Evolutionary conservation across 2,797 vertebrate genomes (phyloP).

Genomic region (Meriones psammophilus): DNA sequence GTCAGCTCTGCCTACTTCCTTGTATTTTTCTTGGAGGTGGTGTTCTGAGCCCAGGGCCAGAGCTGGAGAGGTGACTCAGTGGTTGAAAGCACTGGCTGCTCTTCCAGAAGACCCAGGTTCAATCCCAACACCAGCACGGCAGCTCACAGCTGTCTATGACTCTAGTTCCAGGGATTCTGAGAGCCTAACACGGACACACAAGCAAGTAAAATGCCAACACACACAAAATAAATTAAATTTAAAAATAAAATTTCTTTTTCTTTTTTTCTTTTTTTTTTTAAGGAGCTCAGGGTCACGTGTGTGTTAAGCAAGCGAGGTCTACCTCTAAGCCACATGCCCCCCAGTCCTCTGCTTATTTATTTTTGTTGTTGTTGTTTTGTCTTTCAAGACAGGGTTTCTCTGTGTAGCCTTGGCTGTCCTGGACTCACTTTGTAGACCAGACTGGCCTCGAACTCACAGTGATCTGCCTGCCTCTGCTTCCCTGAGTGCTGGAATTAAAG

Average conservation of each 20-base stretch:
- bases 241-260: background rate
- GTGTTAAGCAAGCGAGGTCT: background rate
- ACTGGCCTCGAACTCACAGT: background rate
- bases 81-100: background rate
- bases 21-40: background rate
- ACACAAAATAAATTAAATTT: background rate
- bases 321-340: background rate
- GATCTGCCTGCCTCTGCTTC: background rate
- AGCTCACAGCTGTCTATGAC: background rate
- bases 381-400: background rate
- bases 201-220: background rate
- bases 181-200: background rate
- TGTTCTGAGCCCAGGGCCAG: background rate
- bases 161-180: background rate
- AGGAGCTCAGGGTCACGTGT: background rate
- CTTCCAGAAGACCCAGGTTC: background rate
- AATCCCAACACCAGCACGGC: background rate
- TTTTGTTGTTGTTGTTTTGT: background rate
- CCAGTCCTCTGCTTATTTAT: constrained; percentile 13
- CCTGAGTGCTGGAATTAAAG: background rate
- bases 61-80: background rate
- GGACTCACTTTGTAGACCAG: background rate
- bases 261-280: background rate
- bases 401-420: background rate
- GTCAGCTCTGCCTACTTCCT: background rate